Evolutionary conservation across 2,797 vertebrate genomes (phyloP), one percentile per base, ranked within the genome.

Genomic region (Acanthurus tractus): DNA sequence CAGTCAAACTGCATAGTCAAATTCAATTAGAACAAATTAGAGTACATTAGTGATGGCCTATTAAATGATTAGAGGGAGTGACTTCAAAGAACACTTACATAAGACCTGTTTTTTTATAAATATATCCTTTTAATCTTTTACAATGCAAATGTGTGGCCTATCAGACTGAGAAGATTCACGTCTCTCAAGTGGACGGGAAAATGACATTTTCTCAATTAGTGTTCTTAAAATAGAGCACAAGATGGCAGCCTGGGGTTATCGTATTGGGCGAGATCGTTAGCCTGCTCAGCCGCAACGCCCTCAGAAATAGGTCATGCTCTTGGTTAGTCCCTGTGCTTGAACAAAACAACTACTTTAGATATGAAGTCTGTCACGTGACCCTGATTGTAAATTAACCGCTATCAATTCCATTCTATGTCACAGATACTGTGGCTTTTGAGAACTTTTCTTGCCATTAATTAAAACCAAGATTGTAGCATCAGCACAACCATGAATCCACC

Each of bases 41-140:
- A 76, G 61, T 49, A 64, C 74, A 90, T 93, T 87, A 91, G 85
- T 84, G 77, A 81, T 77, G 90, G 76, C 66, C 76, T 89, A 67
- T 90, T 89, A 76, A 88, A 83, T 79, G 44, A 86, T 78, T 86
- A 78, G 48, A 54, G 56, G 54, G 57, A 57, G 70, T 70, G 48
- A 70, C 71, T 73, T 81, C 64, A 89, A 84, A 85, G 64, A 85
- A 70, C 64, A 63, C 59, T 87, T 89, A 80, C 61, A 76, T 74
- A 83, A 86, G 69, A 66, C 49, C 38, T 50, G 42, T 63, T 70
- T 75, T 67, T 63, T 25, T 45, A 72, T 18, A 57, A 46, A 74
- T 48, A 57, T 38, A 49, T 52, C 20, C 49, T 44, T 79, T 13
- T 76, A 17, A 66, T 81, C 62, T 75, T 46, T 66, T 62, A 42